Evolutionary conservation across 2,797 vertebrate species (phyloP), one percentile per base, ranked within the genome.

Genomic region (Macrochelys suwanniensis): DNA sequence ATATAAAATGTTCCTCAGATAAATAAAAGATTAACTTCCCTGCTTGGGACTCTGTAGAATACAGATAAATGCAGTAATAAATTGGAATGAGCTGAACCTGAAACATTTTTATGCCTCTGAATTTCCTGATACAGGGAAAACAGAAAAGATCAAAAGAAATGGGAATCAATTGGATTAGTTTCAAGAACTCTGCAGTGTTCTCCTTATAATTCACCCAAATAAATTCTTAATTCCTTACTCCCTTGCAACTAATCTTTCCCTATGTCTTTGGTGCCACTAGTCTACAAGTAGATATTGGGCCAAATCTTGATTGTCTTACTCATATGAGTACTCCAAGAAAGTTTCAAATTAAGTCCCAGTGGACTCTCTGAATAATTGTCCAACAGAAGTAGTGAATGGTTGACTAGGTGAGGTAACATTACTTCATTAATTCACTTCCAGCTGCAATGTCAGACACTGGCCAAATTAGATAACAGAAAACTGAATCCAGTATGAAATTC

Each of bases 371-470:
- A 93, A 91, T 87, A 31, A 92, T 88, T 93, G 96, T 95, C 93
- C 92, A 81, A 89, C 4, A 89, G 93, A 92, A 90, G 53, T 83
- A 79, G 71, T 84, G 83, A 97, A 89, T 83, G 95, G 94, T 31
- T 95, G 86, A 92, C 93, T 79, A 92, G 88, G 84, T 92, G 83
- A 95, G 80, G 81, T 96, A 95, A 96, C 95, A 94, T 23, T 89
- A 96, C 95, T 95, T 93, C 92, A 95, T 96, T 95, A 94, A 95
- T 96, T 95, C 95, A 93, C 47, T 94, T 96, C 93, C 88, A 93
- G 96, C 91, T 94, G 81, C 92, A 96, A 93, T 95, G 88, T 95
- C 94, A 94, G 86, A 95, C 94, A 97, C 95, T 84, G 89, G 89
- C 93, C 83, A 90, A 96, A 94, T 68, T 74, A 88, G 87, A 94